These are phyloP conservation scores for Myopa tessellatipennis DNA, from an alignment of 2,888 invertebrate species.

Conservation along the genomic window DNA sequence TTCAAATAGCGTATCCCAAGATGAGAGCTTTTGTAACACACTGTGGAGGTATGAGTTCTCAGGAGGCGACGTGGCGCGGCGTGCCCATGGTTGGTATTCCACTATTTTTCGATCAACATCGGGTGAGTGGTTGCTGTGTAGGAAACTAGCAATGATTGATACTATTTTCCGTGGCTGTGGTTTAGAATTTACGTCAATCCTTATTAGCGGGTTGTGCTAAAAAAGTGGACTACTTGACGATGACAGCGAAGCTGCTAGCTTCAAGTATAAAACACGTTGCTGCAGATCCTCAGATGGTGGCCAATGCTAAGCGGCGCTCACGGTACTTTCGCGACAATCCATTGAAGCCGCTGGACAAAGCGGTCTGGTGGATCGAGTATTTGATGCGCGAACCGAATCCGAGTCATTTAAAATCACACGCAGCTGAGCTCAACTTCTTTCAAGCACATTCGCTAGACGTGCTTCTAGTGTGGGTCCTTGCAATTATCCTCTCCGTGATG, in stretches of 20 bases:
- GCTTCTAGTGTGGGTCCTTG: conserved; percentile 15
- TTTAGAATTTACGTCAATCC: conserved; percentile 43
- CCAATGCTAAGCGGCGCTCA: conserved; percentile 64
- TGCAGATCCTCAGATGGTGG: conserved; percentile 42
- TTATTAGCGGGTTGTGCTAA: conserved; percentile 47
- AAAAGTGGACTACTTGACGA: conserved; percentile 46
- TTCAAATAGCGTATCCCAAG: conserved; percentile 52
- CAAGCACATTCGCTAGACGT: conserved; percentile 67
- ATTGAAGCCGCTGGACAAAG: conserved; percentile 70
- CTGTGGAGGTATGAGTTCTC: conserved; percentile 59
- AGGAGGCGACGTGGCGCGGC: conserved; percentile 60
- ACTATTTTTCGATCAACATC: conserved; percentile 58
- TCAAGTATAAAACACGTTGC: conserved; percentile 45
- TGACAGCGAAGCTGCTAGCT: conserved; percentile 45
- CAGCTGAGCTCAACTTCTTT: conserved; percentile 67
- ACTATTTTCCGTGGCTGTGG: background rate
- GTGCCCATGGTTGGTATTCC: conserved; percentile 62
- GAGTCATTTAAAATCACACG: conserved; percentile 67
- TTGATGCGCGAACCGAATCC: conserved; percentile 71
- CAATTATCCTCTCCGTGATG: background rate
- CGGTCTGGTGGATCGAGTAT: conserved; percentile 75
- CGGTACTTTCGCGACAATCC: conserved; percentile 69
- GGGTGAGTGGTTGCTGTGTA: conserved; percentile 47
- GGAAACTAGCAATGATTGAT: background rate
- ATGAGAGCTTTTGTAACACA: conserved; percentile 59